Base-by-base conservation (phyloP, 2,888 invertebrate genomes). In the Rhyacophila evoluta region DNA sequence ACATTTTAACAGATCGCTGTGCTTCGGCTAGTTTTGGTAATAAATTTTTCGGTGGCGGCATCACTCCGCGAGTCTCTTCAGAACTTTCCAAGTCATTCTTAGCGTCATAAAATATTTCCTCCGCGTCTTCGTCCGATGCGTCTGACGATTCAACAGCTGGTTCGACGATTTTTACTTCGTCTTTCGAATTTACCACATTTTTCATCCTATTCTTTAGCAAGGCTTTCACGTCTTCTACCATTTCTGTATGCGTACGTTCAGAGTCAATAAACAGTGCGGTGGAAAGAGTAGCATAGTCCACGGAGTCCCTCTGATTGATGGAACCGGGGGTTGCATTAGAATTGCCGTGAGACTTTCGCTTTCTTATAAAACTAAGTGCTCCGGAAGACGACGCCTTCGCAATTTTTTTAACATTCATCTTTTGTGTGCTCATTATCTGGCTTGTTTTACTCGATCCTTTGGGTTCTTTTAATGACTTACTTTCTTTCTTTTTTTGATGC, bases 221-320 rank as follows among this genome's bases (percentile, higher is more conserved):
- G 3, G 67, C 39, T 67, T 68, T 71, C 41, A 55, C 36, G 15
- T 75, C 76, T 70, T 75, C 77, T 2, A 82, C 81, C 27, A 86
- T 83, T 11, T 87, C 84, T 0, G 88, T 84, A 81, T 87, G 86
- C 0, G 85, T 85, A 80, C 86, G 87, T 82, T 90, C 90, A 76
- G 87, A 86, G 84, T 89, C 89, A 74, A 90, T 81, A 83, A 90
- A 89, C 25, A 86, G 83, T 81, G 85, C 88, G 0, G 89, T 89
- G 39, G 87, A 87, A 27, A 89, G 83, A 27, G 89, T 86, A 1
- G 80, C 72, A 82, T 89, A 88, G 75, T 88, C 86, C 6, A 85
- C 84, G 12, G 85, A 86, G 2, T 86, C 83, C 0, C 67, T 37
- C 10, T 85, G 86, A 38, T 86, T 86, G 0, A 85, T 83, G 1